Percentiles rank a stretch among this genome's conserved stretches.
Evolutionary conservation across 92 coral and sea anemone genomes (phyloP).

Genomic region (Bergia sp.): DNA sequence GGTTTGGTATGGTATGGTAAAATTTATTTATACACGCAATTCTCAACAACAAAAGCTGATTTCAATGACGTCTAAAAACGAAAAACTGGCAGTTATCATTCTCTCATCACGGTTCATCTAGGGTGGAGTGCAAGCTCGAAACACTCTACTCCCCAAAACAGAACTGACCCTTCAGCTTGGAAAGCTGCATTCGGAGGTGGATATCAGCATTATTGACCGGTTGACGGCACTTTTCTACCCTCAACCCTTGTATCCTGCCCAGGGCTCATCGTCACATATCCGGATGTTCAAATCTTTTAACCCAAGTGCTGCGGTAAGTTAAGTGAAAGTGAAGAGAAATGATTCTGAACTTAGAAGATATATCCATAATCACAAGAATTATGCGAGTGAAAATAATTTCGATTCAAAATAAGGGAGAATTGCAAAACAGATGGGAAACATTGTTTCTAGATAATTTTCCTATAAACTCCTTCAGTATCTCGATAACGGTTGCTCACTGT

Average conservation of each 20-base stretch:
- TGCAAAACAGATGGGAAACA: no score
- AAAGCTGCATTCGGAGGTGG: slow-evolving; percentile 78
- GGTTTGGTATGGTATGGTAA: no score
- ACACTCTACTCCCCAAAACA: slow-evolving; percentile 79
- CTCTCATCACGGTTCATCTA: slow-evolving; percentile 3
- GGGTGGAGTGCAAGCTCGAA: slow-evolving; percentile 92
- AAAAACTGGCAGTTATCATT: background rate
- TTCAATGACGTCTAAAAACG: no score
- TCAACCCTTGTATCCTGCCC: slow-evolving; percentile 65
- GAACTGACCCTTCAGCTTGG: slow-evolving; percentile 88
- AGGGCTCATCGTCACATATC: slow-evolving; percentile 68
- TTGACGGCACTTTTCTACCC: slow-evolving; percentile 79
- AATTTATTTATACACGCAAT: background rate
- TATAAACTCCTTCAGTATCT: no score
- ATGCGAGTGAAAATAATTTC: no score
- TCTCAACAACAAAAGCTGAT: no score
- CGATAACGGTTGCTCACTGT: no score
- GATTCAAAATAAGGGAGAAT: no score
- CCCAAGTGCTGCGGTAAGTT: slow-evolving; percentile 78
- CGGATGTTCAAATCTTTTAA: slow-evolving; percentile 82
- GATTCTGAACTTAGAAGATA: no score
- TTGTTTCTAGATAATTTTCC: no score
- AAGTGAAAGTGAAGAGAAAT: background rate
- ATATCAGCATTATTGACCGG: slow-evolving; percentile 90
- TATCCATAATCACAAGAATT: no score